Conservation (phyloP, 1,140 invertebrate species). For the Paraescarpia echinospica region DNA sequence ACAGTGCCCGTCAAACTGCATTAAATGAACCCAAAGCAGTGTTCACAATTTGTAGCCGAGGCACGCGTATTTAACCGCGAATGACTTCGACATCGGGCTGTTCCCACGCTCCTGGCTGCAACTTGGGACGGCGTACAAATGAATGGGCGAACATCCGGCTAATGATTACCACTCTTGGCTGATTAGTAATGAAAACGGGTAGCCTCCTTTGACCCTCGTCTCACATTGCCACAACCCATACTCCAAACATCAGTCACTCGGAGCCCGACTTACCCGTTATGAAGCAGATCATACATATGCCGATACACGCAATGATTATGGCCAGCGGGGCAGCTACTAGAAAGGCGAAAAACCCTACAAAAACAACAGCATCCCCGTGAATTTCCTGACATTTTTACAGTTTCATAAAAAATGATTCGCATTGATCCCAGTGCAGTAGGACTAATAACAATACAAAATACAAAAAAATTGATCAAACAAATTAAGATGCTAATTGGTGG, state of each 20-base stretch:
- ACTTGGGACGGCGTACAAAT: no score
- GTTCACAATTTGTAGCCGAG: no score
- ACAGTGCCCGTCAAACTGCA: no score
- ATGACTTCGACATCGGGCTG: neutral
- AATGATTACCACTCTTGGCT: no score
- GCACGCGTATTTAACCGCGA: neutral
- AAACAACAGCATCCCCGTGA: neutral
- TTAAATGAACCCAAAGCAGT: no score
- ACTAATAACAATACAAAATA: neutral
- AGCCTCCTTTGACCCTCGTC: neutral
- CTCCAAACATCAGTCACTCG: neutral
- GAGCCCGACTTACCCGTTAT: neutral
- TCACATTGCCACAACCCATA: neutral
- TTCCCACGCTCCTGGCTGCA: neutral
- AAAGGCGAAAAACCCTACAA: neutral
- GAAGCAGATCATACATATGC: neutral
- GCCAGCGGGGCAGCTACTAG: neutral
- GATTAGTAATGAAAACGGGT: neutral
- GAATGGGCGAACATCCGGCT: no score
- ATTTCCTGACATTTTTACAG: neutral
- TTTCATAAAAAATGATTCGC: neutral
- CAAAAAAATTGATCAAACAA: neutral
- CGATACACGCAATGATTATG: neutral
- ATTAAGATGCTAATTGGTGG: neutral
- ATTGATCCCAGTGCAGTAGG: neutral